Evolutionary conservation across 2,797 vertebrate genomes (phyloP).

Genomic region (Spinibarbus caldwelli): DNA sequence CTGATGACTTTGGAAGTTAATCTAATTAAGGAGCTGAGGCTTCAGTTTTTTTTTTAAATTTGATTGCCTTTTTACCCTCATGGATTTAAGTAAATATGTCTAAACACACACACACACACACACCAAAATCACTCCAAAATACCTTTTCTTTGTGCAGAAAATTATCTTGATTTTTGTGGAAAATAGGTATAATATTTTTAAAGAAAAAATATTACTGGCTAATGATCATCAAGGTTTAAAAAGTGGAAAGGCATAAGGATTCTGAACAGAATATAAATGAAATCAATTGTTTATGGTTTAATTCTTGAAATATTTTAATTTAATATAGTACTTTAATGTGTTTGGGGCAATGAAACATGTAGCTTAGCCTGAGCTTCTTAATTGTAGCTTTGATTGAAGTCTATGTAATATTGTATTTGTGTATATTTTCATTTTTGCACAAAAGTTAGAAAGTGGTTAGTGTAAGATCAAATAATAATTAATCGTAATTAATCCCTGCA

Average conservation of each 20-base stretch:
- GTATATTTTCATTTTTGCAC: not conserved
- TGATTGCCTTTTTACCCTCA: not conserved
- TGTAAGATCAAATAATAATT: not conserved
- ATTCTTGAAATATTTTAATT: not conserved
- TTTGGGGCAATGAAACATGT: not conserved
- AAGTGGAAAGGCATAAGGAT: not conserved
- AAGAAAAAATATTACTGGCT: no score
- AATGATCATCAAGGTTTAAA: not conserved
- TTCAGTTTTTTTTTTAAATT: constrained; percentile 5
- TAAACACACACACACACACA: not conserved
- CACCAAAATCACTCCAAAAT: not conserved
- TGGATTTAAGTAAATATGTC: not conserved
- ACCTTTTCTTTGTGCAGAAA: not conserved
- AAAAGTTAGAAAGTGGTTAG: not conserved
- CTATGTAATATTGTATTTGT: not conserved
- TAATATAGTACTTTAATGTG: not conserved
- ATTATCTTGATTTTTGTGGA: not conserved
- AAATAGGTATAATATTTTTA: no score
- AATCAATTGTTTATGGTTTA: not conserved
- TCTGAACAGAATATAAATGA: not conserved
- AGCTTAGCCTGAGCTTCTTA: not conserved
- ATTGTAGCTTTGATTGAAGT: not conserved
- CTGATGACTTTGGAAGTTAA: constrained; percentile 49
- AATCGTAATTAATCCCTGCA: not conserved
- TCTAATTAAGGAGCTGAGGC: constrained; percentile 48